Conservation (phyloP, 2,888 invertebrate genomes). For the Dryobota labecula region DNA sequence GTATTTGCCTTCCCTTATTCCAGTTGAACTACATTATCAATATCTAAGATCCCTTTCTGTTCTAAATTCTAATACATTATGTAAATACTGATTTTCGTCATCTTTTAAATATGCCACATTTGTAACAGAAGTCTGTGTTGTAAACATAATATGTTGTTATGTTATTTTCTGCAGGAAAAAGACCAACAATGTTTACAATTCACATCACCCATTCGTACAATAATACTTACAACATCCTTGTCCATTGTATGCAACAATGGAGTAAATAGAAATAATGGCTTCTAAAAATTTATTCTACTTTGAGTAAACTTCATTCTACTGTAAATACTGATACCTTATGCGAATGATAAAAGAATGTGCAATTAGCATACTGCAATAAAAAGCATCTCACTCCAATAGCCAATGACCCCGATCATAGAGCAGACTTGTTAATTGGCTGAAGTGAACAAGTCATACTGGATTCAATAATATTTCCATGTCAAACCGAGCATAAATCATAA, state of each 20-base stretch:
- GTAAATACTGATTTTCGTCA: neutral
- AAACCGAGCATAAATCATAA: conserved; percentile 29
- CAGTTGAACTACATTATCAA: conserved; percentile 1
- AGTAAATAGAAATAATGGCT: neutral
- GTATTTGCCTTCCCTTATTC: neutral
- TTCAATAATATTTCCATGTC: conserved; percentile 16
- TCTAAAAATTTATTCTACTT: neutral
- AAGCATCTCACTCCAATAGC: conserved; percentile 32
- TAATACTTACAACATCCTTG: neutral
- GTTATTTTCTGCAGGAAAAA: conserved; percentile 9
- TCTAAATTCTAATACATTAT: neutral
- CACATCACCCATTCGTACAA: neutral
- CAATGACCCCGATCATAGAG: conserved; percentile 33
- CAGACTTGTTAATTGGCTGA: conserved; percentile 23
- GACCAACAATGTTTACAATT: neutral
- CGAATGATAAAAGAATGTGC: conserved; percentile 9
- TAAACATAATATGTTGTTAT: conserved; percentile 3
- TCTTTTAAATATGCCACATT: neutral
- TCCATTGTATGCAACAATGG: neutral
- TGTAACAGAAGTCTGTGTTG: conserved; percentile 1
- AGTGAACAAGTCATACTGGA: conserved; percentile 11
- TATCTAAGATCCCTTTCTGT: neutral
- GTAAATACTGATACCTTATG: neutral
- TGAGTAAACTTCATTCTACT: neutral
- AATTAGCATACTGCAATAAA: conserved; percentile 32